Percentiles rank a stretch among this genome's conserved stretches.
phyloP scores from a whole-genome alignment of 2,113 vertebrate genomes.

The Pampusana beccarii region DNA sequence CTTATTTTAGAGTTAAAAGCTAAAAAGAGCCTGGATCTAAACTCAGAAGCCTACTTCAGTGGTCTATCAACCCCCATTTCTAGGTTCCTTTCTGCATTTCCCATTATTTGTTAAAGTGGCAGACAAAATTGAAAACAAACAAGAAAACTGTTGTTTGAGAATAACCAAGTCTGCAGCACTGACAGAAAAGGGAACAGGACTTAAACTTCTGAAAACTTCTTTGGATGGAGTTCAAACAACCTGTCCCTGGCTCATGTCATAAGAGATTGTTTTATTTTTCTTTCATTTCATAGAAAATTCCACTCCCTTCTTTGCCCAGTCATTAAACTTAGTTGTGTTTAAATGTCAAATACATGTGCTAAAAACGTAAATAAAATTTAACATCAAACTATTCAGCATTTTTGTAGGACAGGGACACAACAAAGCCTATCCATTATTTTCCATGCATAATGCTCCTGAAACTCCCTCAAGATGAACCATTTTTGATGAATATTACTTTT shows the following conservation, averaged over 20 bases:
- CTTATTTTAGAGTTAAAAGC: background rate
- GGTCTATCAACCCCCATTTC: background rate
- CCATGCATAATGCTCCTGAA: background rate
- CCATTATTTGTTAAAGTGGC: conserved; percentile 9
- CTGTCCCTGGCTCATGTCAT: background rate
- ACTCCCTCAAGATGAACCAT: background rate
- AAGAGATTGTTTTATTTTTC: conserved; percentile 5
- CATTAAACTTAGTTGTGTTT: background rate
- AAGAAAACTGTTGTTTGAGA: conserved; percentile 26
- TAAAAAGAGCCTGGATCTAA: background rate
- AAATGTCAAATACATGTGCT: background rate
- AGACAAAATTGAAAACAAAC: background rate
- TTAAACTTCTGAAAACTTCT: conserved; percentile 6
- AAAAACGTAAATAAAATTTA: background rate
- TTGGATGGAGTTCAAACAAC: conserved; percentile 1
- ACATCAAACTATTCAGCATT: background rate
- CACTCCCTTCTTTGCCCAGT: background rate
- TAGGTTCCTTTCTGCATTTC: background rate
- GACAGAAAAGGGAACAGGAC: background rate
- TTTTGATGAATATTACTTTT: background rate
- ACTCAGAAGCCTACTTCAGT: background rate
- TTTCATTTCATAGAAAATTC: conserved; percentile 1
- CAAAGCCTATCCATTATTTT: background rate
- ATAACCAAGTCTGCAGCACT: background rate
- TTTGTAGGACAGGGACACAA: background rate